phyloP scores from a whole-genome alignment of 1,140 invertebrate species.

The Drosophila biarmipes region DNA sequence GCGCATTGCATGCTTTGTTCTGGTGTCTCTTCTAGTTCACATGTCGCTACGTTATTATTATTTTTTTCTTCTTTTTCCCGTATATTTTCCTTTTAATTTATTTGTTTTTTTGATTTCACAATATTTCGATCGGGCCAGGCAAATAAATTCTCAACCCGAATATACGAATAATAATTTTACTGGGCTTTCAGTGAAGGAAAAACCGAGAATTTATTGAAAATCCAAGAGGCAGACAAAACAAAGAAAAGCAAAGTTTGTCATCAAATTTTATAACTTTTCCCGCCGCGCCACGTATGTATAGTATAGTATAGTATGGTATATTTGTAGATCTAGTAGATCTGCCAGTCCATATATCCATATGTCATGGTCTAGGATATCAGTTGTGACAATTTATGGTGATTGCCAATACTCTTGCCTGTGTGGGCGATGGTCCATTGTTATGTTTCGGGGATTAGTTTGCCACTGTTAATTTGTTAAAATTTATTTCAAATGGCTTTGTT shows the following conservation, averaged over 20 bases:
- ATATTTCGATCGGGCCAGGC: slow-evolving; percentile 77
- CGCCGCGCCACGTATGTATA: neutral
- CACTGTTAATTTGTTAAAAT: slow-evolving; percentile 65
- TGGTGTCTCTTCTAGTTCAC: slow-evolving; percentile 27
- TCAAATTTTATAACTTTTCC: slow-evolving; percentile 64
- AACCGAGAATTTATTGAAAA: slow-evolving; percentile 66
- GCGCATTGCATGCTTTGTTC: slow-evolving; percentile 70
- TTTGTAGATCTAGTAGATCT: slow-evolving; percentile 5
- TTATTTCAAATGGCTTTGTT: slow-evolving; percentile 49
- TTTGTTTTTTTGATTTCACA: slow-evolving; percentile 81
- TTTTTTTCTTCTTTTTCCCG: slow-evolving; percentile 7
- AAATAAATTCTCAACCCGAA: slow-evolving; percentile 65
- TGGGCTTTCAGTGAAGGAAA: slow-evolving; percentile 20
- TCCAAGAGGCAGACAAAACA: slow-evolving; percentile 43
- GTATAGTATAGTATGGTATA: no score
- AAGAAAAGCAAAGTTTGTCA: slow-evolving; percentile 71
- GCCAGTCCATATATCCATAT: slow-evolving; percentile 12
- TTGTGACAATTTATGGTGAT: slow-evolving; percentile 60
- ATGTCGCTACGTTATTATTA: slow-evolving; percentile 22
- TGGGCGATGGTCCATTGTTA: slow-evolving; percentile 45
- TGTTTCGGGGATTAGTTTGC: slow-evolving; percentile 45
- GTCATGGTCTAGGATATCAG: slow-evolving; percentile 45
- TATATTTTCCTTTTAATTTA: slow-evolving; percentile 76
- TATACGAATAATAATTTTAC: slow-evolving; percentile 21
- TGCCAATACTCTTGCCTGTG: slow-evolving; percentile 29